phyloP scores from a whole-genome alignment of 2,888 invertebrate species.

The Lymantria monacha region DNA sequence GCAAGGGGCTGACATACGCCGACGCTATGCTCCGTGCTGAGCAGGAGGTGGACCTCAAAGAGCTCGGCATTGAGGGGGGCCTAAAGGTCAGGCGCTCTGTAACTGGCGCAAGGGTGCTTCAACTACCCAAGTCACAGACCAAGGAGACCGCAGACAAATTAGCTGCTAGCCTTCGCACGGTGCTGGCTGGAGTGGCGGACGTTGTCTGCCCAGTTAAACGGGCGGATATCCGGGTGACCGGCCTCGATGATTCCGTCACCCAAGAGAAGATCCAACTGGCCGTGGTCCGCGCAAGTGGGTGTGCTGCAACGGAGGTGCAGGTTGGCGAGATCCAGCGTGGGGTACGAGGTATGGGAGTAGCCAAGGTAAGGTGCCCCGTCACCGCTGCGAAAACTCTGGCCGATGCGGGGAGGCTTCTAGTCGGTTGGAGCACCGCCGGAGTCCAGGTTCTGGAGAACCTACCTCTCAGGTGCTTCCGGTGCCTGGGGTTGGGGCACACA shows the following conservation, averaged over 20 bases:
- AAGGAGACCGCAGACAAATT: slow-evolving; percentile 20
- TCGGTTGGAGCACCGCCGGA: not conserved
- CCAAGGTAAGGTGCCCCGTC: not conserved
- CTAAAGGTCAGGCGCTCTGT: too few relatives aligned
- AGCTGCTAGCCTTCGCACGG: slow-evolving; percentile 14
- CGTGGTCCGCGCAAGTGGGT: not conserved
- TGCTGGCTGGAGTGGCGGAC: too few relatives aligned
- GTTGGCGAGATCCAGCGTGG: not conserved
- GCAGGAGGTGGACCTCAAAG: not conserved
- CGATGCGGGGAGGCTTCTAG: not conserved
- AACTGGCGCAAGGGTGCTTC: not conserved
- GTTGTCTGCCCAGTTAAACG: slow-evolving; percentile 10
- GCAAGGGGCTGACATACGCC: not conserved
- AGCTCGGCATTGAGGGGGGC: too few relatives aligned
- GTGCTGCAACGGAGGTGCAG: not conserved
- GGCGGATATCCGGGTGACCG: slow-evolving; percentile 9
- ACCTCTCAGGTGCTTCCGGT: not conserved
- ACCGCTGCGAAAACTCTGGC: not conserved
- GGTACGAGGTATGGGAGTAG: not conserved
- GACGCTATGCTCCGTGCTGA: not conserved
- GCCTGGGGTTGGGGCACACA: not conserved
- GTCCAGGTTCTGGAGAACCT: not conserved
- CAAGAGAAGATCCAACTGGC: not conserved
- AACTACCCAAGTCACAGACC: not conserved
- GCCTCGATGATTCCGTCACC: not conserved